Conservation (phyloP, 1,140 invertebrate species). For the Trichonephila inaurata region DNA sequence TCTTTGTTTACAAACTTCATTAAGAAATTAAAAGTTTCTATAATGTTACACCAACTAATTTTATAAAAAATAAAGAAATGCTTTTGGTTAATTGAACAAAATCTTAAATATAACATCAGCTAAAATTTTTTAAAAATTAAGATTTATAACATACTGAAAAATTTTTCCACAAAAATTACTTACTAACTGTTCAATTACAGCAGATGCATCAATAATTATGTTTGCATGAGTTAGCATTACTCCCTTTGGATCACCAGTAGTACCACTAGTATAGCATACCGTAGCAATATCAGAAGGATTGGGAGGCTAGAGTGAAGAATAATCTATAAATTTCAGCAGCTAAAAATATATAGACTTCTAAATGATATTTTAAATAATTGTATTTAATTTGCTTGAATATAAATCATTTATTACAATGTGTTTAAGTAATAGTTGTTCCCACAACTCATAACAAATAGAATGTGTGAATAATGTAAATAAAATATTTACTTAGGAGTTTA, state of each 20-base stretch:
- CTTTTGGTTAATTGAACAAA: no score
- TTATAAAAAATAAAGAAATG: no score
- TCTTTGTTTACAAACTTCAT: no score
- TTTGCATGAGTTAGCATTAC: slow-evolving; percentile 98
- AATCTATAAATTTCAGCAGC: background rate
- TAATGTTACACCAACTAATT: no score
- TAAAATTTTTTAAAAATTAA: no score
- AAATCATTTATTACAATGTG: background rate
- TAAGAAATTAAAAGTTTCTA: no score
- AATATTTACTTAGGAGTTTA: no score
- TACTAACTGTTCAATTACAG: slow-evolving; percentile 89
- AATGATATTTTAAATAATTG: background rate
- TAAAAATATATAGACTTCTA: background rate
- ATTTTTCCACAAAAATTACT: slow-evolving; percentile 71
- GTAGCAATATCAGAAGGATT: slow-evolving; percentile 92
- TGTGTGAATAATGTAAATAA: no score
- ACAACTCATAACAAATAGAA: no score
- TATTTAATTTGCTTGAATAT: background rate
- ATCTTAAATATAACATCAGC: no score
- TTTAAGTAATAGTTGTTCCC: no score
- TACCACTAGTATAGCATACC: slow-evolving; percentile 98
- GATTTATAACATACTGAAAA: no score
- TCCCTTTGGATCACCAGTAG: slow-evolving; percentile 98
- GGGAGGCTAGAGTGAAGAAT: slow-evolving; percentile 81
- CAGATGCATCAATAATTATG: slow-evolving; percentile 91